Evolutionary conservation across 2,888 invertebrate species (phyloP).

Genomic region (Apamea anceps): DNA sequence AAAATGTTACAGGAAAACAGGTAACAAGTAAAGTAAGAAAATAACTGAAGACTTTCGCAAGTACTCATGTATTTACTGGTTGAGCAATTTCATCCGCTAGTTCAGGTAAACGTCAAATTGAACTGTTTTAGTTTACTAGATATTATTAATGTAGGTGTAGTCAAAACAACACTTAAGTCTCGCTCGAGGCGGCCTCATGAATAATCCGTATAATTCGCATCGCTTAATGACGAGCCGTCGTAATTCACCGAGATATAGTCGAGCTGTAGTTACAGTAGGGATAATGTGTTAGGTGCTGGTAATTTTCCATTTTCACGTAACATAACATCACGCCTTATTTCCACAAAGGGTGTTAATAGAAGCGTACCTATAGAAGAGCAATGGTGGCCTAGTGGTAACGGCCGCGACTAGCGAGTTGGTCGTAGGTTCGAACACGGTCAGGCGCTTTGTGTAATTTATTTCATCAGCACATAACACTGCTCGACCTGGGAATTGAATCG

Average conservation of each 20-base stretch:
- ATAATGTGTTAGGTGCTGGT: conserved; percentile 23
- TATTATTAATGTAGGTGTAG: conserved; percentile 37
- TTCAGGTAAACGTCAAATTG: conserved; percentile 2
- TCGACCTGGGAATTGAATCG: background rate
- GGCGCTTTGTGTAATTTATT: no score
- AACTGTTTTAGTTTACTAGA: conserved; percentile 26
- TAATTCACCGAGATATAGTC: conserved; percentile 73
- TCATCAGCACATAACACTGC: background rate
- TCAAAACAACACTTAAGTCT: conserved; percentile 62
- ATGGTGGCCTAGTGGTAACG: no score
- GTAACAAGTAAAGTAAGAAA: no score
- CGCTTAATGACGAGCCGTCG: conserved; percentile 74
- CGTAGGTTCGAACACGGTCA: no score
- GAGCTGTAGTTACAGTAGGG: conserved; percentile 24
- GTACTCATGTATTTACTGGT: background rate
- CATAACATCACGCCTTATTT: background rate
- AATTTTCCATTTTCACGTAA: background rate
- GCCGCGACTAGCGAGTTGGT: no score
- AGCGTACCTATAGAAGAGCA: background rate
- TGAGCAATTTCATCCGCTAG: background rate
- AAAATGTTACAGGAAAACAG: background rate
- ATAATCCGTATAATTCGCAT: conserved; percentile 77
- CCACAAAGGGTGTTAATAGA: background rate
- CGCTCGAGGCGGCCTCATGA: conserved; percentile 68
- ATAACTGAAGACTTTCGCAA: background rate